These are phyloP conservation scores for Varanus salvator DNA, from an alignment of 2,113 vertebrate genomes.

Conservation along the genomic window DNA sequence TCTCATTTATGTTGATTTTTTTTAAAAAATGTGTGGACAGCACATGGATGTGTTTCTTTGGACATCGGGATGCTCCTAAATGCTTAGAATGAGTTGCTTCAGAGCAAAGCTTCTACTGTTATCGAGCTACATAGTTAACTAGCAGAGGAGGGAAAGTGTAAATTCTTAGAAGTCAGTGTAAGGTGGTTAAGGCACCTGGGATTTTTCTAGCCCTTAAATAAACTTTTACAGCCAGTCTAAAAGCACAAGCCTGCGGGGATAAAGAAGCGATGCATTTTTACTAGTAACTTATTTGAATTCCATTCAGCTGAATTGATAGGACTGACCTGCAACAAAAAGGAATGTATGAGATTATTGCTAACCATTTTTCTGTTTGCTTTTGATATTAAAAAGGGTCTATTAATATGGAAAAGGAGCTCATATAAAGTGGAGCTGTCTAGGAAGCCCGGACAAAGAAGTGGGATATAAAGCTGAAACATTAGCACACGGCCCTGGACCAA, in stretches of 20 bases:
- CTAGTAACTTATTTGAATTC: neutral
- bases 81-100: neutral
- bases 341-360: neutral
- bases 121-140: neutral
- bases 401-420: neutral
- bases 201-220: constrained; percentile 1
- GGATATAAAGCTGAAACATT: neutral
- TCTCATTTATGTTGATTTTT: too few species aligned
- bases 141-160: neutral
- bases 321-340: neutral
- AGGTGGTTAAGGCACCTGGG: neutral
- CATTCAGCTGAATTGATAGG: constrained; percentile 6
- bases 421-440: neutral
- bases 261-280: constrained; percentile 11
- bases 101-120: neutral
- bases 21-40: too few species aligned
- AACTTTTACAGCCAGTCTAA: neutral
- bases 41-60: too few species aligned
- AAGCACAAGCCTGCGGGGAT: constrained; percentile 2
- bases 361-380: neutral
- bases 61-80: neutral
- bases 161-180: neutral
- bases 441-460: neutral
- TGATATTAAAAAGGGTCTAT: neutral
- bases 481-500: neutral